Base-by-base conservation (phyloP, 2,113 vertebrate species). In the Hystrix cristata region DNA sequence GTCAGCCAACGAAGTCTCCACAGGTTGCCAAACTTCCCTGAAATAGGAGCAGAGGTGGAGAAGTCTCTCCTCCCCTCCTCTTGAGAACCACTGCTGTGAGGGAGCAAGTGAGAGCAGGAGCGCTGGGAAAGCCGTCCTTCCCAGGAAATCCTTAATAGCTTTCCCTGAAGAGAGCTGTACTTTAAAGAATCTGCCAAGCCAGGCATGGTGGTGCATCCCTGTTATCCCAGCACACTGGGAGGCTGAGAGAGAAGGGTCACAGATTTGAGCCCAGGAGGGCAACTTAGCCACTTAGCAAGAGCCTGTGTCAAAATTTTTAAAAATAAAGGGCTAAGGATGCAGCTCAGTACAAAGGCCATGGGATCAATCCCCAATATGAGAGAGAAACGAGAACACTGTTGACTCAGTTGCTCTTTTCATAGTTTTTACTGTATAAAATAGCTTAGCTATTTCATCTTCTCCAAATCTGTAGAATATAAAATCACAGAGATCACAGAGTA, bases 401-500 rank as follows among this genome's bases (percentile, higher is more conserved):
- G 31, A 67, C 48, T 60, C 78, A 7, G 0, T 55, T 76, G 64
- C 19, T 65, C 31, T 67, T 21, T 31, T 8, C 21, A 25, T 34
- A 59, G 0, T 46, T 76, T 59, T 31, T 31, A 60, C 72, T 76
- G 3, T 62, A 25, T 25, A 60, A 88, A 43, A 31, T 10, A 71
- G 4, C 31, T 72, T 14, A 51, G 43, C 12, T n/a, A 5, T 62
- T 48, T 67, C 62, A 29, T 81, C n/a, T 31, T 53, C 95, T 65
- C 76, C 60, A 78, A 96, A 89, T 25, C 7, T 87, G 51, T 31
- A 2, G 59, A 74, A 72, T 31, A 18, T 69, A 87, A 90, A 86
- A 48, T 62, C n/a, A 84, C 46, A 60, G 29, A 69, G 51, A 59
- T 46, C 38, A 72, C 43, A 74, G 29, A 48, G 38, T 59, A 27